Base-by-base conservation (phyloP, 1,140 invertebrate genomes). In the Drosophila guanche region DNA sequence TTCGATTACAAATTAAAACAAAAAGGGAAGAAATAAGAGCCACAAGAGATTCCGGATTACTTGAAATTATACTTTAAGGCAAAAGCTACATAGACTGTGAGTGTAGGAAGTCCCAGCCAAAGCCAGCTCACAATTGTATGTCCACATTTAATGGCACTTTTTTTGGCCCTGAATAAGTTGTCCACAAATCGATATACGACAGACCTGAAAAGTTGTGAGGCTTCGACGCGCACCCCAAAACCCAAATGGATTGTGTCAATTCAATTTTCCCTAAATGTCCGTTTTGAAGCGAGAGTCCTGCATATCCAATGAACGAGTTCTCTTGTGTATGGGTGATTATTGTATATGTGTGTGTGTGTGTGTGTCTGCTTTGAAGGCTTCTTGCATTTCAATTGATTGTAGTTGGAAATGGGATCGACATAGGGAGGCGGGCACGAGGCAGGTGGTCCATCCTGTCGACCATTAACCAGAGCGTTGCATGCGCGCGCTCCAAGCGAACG, bases 361-460 rank as follows among this genome's bases (percentile, higher is more conserved):
- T 65, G 42, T 33, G 27, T 46, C 27, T 52, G 40, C 54, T 65
- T 46, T 57, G 43, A 42, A 29, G 62, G 54, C 22, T 67, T 75
- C 60, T 58, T 59, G 70, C 60, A 66, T 75, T 75, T 75, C 71
- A 75, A 75, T 75, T 75, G 53, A 75, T 54, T 74, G 75, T 75
- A 75, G 67, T 54, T 75, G 58, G 75, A 75, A 75, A 75, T 67
- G 60, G 72, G 61, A 53, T 67, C 59, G 10, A 37, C 33, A 37
- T 12, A 12, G 33, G 10, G 33, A 12, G 33, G 3, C 0, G 33
- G 10, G 10, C 10, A 37, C 4, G 33, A 12, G 33, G 33, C 33
- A 37, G 33, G 10, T 27, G 25, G 25, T 37, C 10, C 33, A 37
- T 37, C 33, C n/a, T 22, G n/a, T 48, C 58, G 29, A 55, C 45